phyloP scores from a whole-genome alignment of 2,888 invertebrate genomes.

The Oscheius sp. region DNA sequence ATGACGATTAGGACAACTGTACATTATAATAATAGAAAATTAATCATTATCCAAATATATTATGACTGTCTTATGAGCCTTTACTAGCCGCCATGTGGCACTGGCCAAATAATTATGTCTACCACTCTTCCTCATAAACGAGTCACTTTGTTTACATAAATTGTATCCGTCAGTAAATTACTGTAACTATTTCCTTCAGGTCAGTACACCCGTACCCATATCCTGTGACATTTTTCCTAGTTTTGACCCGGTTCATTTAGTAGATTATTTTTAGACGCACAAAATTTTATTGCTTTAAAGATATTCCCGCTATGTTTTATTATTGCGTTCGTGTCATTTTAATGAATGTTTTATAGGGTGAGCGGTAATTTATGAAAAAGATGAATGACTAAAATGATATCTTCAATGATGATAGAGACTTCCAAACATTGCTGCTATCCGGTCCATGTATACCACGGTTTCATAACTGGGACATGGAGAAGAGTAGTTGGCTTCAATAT shows the following conservation, averaged over 20 bases:
- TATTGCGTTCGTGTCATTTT: not conserved
- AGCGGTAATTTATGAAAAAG: too few relatives aligned
- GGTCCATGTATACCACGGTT: not conserved
- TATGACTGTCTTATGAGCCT: not conserved
- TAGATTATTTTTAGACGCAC: too few relatives aligned
- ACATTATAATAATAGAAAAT: not conserved
- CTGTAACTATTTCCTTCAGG: slow-evolving; percentile 24
- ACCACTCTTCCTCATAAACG: slow-evolving; percentile 8
- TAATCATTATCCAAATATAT: not conserved
- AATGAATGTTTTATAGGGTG: not conserved
- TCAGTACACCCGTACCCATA: slow-evolving; percentile 7
- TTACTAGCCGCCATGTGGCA: not conserved
- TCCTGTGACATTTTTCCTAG: slow-evolving; percentile 5
- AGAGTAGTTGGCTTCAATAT: slow-evolving; percentile 6
- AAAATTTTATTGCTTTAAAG: not conserved
- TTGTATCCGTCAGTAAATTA: not conserved
- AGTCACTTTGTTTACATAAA: not conserved
- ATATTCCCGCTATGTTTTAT: not conserved
- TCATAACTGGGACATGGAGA: slow-evolving; percentile 26
- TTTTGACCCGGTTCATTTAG: not conserved
- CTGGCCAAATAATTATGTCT: slow-evolving; percentile 4
- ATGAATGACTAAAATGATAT: too few relatives aligned
- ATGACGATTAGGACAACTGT: slow-evolving; percentile 77
- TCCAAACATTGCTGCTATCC: not conserved
- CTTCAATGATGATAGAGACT: not conserved